These are phyloP conservation scores for Gobio occitaniae DNA, from an alignment of 2,797 vertebrate genomes.

Conservation along the genomic window DNA sequence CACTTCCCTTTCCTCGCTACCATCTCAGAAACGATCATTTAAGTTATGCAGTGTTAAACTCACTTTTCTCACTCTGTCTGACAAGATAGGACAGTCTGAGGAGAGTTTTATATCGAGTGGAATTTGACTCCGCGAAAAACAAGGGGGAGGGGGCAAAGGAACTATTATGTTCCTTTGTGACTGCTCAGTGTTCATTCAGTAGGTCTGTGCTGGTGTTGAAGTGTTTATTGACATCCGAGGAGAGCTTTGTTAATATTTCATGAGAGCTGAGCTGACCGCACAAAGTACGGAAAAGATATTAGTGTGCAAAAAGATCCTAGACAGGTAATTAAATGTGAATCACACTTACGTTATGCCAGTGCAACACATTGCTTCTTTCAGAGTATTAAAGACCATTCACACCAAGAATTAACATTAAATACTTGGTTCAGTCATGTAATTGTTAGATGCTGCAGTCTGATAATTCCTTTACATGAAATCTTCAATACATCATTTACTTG, in stretches of 20 bases:
- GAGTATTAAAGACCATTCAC: neutral
- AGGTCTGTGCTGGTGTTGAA: neutral
- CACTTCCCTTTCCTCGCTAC: neutral
- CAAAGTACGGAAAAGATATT: neutral
- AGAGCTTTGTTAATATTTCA: conserved; percentile 45
- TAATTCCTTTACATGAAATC: neutral
- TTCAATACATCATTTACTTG: neutral
- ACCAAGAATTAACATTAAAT: neutral
- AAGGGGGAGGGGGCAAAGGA: neutral
- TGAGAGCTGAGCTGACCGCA: conserved; percentile 34
- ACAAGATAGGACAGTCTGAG: conserved; percentile 1
- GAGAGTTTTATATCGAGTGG: conserved; percentile 24
- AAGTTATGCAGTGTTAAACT: conserved; percentile 11
- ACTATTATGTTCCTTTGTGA: conserved; percentile 31
- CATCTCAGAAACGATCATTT: neutral
- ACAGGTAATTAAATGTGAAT: neutral
- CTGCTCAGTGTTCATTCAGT: conserved; percentile 37
- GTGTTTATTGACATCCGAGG: conserved; percentile 42
- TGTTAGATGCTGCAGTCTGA: neutral
- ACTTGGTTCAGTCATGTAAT: too few species aligned
- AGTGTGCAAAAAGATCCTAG: conserved; percentile 13
- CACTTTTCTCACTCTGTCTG: conserved; percentile 17
- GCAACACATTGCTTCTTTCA: neutral
- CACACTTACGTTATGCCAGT: neutral
- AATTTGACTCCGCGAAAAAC: conserved; percentile 18